A percentile compares a stretch with the other conserved stretches of the same genome.
Conservation (phyloP, 2,888 invertebrate genomes). For the Diaprepes abbreviatus region DNA sequence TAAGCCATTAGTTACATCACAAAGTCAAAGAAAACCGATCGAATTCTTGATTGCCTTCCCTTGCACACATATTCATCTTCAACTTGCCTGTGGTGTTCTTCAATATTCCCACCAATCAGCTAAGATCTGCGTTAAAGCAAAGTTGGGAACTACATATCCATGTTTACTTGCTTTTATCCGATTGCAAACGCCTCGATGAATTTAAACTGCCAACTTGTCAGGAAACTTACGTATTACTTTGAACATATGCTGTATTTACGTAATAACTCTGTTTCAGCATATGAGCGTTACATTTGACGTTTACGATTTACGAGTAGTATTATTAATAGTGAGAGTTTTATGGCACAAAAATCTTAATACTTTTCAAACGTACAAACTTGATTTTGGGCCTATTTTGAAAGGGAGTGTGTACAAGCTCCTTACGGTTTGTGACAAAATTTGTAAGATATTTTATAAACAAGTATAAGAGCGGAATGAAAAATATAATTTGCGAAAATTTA, state of each 20-base stretch:
- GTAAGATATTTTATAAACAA: too few relatives aligned
- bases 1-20: too few relatives aligned
- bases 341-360: too few relatives aligned
- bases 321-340: too few relatives aligned
- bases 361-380: too few relatives aligned
- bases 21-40: background rate
- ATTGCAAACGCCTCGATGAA: background rate
- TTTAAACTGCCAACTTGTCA: constrained; percentile 10
- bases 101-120: background rate
- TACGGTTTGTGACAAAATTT: too few relatives aligned
- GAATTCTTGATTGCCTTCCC: background rate
- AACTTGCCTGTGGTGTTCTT: background rate
- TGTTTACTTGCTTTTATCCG: constrained; percentile 10
- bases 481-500: too few relatives aligned
- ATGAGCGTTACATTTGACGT: background rate
- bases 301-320: too few relatives aligned
- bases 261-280: constrained; percentile 3
- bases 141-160: background rate
- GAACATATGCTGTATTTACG: background rate
- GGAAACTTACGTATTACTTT: constrained; percentile 12
- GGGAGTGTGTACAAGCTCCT: too few relatives aligned
- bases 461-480: too few relatives aligned
- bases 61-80: background rate
- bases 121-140: constrained; percentile 2
- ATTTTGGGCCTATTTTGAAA: too few relatives aligned